Evolutionary conservation across 2,113 vertebrate genomes (phyloP), one percentile per base, ranked within the genome.

Genomic region (Nyctibius bracteatus): DNA sequence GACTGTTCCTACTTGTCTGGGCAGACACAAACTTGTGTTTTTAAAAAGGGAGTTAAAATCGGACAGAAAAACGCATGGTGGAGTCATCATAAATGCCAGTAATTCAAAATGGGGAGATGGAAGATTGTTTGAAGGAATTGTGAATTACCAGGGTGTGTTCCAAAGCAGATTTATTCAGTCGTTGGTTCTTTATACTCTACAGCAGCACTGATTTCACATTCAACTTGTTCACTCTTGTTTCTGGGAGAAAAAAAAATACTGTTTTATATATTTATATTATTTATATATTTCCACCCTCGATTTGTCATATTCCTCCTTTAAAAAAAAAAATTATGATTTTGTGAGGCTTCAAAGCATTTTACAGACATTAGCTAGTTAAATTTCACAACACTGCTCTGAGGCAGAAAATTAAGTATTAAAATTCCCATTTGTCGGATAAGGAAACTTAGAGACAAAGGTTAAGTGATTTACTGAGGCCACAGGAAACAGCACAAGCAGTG

Each of bases 101-200:
- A 86, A 95, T 91, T 92, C 88, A 95, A 94, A 97, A 94, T 84
- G 62, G 43, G 77, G 62, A 91, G 79, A 92, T 28, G 74, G 71
- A 78, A 73, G 61, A 92, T 88, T 84, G 55, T 61, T 94, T 87
- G 88, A 88, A 85, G 88, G 33, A 93, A 90, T 27, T 97, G 93
- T 97, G 85, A 97, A 91, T 91, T 97, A 95, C 41, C 44, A 94
- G 93, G 84, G 88, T 88, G 59, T 97, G 94, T 82, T 95, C 85
- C 82, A 74, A 90, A 94, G 59, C 27, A 94, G 63, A 92, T 97
- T 97, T 95, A 91, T 96, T 97, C 61, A 91, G 70, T 91, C 78
- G 78, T 37, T 87, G 51, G 39, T 65, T 82, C 83, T 95, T 58
- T 74, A 82, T 47, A 87, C 75, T 89, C 78, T 61, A 65, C 55